phyloP scores from a whole-genome alignment of 2,113 vertebrate genomes.

The Pardalotus punctatus region DNA sequence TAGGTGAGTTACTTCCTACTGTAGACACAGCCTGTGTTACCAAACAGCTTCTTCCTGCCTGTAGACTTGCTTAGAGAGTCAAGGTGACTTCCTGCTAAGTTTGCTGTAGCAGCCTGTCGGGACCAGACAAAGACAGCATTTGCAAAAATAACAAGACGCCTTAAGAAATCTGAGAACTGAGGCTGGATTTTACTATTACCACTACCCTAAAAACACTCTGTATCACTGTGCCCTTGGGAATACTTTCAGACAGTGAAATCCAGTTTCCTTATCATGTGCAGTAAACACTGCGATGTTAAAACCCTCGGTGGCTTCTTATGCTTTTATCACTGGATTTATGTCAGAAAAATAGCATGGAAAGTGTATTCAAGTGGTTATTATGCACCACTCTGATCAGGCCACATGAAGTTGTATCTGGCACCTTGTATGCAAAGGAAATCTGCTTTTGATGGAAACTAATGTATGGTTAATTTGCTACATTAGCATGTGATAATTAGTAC shows the following conservation, averaged over 20 bases:
- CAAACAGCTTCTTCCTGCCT: background rate
- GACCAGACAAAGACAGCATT: background rate
- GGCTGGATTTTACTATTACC: background rate
- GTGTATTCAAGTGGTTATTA: background rate
- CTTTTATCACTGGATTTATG: constrained; percentile 3
- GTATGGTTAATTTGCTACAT: background rate
- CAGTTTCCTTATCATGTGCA: background rate
- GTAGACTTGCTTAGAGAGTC: background rate
- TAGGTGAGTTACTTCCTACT: background rate
- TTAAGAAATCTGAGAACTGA: background rate
- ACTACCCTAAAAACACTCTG: background rate
- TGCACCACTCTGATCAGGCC: background rate
- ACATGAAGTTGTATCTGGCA: background rate
- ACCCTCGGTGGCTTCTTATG: background rate
- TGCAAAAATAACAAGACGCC: background rate
- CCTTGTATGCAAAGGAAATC: background rate
- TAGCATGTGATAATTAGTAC: constrained; percentile 21
- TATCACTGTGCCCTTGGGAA: background rate
- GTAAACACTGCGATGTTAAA: background rate
- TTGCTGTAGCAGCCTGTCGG: background rate
- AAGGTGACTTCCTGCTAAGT: background rate
- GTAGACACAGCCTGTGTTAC: background rate
- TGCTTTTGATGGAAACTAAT: background rate
- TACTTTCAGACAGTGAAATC: background rate
- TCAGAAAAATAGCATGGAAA: background rate